A percentile compares a stretch with the other conserved stretches of the same genome.
Evolutionary conservation across 2,113 vertebrate genomes (phyloP).

Genomic region (Vulpes lagopus): DNA sequence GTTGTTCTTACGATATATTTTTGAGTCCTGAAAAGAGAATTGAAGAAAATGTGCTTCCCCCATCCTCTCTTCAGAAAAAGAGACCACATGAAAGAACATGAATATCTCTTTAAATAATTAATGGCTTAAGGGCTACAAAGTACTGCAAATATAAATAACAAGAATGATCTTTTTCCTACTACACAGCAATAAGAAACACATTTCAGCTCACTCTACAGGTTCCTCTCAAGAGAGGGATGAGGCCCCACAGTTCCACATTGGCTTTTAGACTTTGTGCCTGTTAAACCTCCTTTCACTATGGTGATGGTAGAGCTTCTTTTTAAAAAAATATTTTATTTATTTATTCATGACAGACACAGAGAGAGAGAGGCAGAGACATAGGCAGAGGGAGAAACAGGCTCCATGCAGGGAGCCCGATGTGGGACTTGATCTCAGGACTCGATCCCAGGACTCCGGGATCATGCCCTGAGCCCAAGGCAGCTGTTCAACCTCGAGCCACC

Average conservation of each 20-base stretch:
- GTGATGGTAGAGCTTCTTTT: neutral
- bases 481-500: no score
- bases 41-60: neutral
- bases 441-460: no score
- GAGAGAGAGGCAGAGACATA: no score
- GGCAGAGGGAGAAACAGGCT: no score
- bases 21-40: neutral
- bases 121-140: neutral
- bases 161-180: neutral
- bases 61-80: neutral
- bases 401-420: no score
- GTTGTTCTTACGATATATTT: constrained; percentile 35
- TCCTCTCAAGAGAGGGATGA: neutral
- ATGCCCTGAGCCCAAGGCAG: no score
- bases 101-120: neutral
- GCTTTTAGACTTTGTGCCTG: neutral
- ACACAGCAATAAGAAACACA: neutral
- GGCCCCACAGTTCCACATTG: neutral
- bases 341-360: no score
- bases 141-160: constrained; percentile 18
- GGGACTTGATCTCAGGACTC: no score
- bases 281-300: neutral
- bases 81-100: neutral
- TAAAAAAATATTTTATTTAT: no score
- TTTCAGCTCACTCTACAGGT: neutral